Base-by-base conservation (phyloP, 1,140 invertebrate genomes). In the Apolygus lucorum region DNA sequence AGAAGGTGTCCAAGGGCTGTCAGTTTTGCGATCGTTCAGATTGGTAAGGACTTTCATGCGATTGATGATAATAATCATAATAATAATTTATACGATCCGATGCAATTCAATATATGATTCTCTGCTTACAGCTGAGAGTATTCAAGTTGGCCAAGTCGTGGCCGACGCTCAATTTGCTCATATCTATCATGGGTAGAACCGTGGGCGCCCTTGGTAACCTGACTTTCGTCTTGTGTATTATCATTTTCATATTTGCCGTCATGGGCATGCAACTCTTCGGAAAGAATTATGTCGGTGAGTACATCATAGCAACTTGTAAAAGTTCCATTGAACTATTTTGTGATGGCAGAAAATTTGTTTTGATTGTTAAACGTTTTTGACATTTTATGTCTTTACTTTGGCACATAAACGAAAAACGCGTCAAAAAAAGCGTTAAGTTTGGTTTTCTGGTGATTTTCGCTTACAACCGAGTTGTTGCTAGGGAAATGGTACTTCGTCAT, bases 101-200 rank as follows among this genome's bases (percentile, higher is more conserved):
- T 25, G 26, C 14, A 22, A 49, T 11, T 49, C 34, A 49, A 8
- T 49, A 11, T 49, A 8, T 11, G 17, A 49, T 49, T 49, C 8
- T 49, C 34, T 68, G 74, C 79, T 87, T 86, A 76, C 84, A 98
- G 95, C 85, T 98, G 73, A 88, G 96, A 86, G 95, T 99, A 77
- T 98, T 99, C 86, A 99, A 99, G 87, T 84, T 99, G 80, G 96
- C 96, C 72, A 98, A 98, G 84, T 98, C 95, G 69, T 99, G 96
- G 96, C 95, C 94, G 75, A 98, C 96, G 70, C 84, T 99, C 78
- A 98, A 98, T 84, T 88, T 98, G 82, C 87, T 99, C 74, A 97
- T 98, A 80, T 96, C 95, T 76, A 98, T 99, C 78, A 98, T 98
- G 90, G 96, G 94, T 76, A 89, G 94, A 83, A 98, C 96, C 28